Evolutionary conservation across 2,888 invertebrate species (phyloP), one percentile per base, ranked within the genome.

Genomic region (Epistrophella euchroma): DNA sequence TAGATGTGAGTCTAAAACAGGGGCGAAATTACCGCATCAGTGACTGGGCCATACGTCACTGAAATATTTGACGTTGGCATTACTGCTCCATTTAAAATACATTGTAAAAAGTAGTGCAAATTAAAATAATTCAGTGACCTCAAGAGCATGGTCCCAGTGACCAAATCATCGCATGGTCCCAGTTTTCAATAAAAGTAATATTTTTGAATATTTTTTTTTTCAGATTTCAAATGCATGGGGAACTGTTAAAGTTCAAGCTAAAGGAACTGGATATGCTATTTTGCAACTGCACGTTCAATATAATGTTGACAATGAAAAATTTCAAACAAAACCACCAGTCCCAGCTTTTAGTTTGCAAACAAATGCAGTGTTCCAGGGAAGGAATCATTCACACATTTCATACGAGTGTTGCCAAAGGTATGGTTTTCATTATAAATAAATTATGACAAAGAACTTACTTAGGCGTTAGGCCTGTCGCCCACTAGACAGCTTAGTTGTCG

Each of bases 211-310:
- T 37, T 9, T 47, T 47, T 60, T 17, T 58, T 88, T 90, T n/a
- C 89, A 96, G 95, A 96, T 97, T 91, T 97, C 97, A 0, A 95
- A 96, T 89, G 97, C 97, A 64, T 98, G 97, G 96, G 98, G 98
- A 89, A 97, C 97, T 2, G 96, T 98, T 52, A 96, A 97, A 92
- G 97, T 98, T 68, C 95, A 96, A 88, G 97, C 97, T 0, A 96
- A 95, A 90, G 98, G 98, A 85, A 96, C 97, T 1, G 98, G 98
- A 13, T 96, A 96, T 92, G 97, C 98, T 3, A 95, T 98, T 89
- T 94, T 98, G 89, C 98, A 98, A 93, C 95, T 98, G 95, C 95
- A 96, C 15, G 96, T 97, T 64, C 96, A 96, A 91, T 97, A 97
- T 93, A 97, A 97, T 92, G 97, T 97, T 70, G 97, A 97, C 92